Base-by-base conservation (phyloP, 92 coral and sea anemone genomes). In the Galaxea fascicularis region DNA sequence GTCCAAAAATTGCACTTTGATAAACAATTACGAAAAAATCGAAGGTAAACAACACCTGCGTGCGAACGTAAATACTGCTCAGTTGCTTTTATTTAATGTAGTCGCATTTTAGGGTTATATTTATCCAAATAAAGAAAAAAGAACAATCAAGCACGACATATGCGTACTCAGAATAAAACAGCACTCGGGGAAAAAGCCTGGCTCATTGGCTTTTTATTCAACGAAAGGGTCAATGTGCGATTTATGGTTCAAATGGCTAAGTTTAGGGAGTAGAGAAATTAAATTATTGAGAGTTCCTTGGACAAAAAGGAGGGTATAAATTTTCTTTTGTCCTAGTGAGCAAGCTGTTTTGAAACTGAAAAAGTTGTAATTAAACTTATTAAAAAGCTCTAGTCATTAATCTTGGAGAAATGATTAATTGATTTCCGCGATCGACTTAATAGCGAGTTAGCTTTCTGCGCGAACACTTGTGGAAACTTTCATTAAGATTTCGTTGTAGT, bases 291-390 rank as follows among this genome's bases (percentile, higher is more conserved):
- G 41, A 2, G 41, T 35, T 35, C 41, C 6, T 35, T 35, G 41
- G 41, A 35, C 41, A 35, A 6, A 35, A 35, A 35, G 6, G 6
- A 35, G 41, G 2, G 41, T 35, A 35, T 35, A 2, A 6, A 35
- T 35, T 35, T 17, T 56, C 20, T 56, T 18, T 7, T 56, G 9
- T 17, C 17, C 22, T 35, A 17, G 17, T 25, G 11, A 21, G 4
- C 65, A 25, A 21, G 21, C 29, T 60, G 65, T 60, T 60, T 17
- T 60, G 65, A 60, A 60, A 60, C 65, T 60, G 27, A 60, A n/a
- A 18, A 60, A 11, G 65, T 60, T 1, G 25, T 56, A 17, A 18
- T n/a, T 15, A 56, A 56, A 56, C 4, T 18, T 18, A n/a, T 4
- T 17, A 56, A 17, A 0, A 49, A 10, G 15, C 56, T 0, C 13